Percentiles rank a stretch among this genome's conserved stretches.
Evolutionary conservation across 1,140 invertebrate species (phyloP).

Genomic region (Prorops nasuta): DNA sequence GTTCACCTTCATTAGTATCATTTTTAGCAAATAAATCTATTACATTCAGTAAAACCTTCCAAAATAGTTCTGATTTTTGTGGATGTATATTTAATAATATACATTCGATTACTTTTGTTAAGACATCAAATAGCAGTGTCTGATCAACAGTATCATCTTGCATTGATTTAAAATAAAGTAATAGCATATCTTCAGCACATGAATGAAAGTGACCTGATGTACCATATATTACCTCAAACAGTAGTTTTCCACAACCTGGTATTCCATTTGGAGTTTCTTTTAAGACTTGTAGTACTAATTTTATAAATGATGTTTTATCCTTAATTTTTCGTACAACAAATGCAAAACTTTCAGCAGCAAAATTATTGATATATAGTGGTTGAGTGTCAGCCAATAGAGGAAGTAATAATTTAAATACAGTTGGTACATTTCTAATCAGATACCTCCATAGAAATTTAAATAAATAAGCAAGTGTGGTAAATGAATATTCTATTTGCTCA

Average conservation of each 20-base stretch:
- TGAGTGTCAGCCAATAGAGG: conserved; percentile 70
- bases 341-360: conserved; percentile 92
- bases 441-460: conserved; percentile 86
- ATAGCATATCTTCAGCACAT: conserved; percentile 66
- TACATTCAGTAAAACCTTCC: conserved; percentile 50
- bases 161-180: conserved; percentile 63
- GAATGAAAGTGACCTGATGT: conserved; percentile 80
- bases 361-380: conserved; percentile 82
- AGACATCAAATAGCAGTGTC: conserved; percentile 62
- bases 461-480: conserved; percentile 81
- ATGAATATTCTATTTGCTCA: conserved; percentile 79
- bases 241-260: conserved; percentile 74
- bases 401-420: conserved; percentile 71
- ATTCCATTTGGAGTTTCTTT: conserved; percentile 65
- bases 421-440: conserved; percentile 75
- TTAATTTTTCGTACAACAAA: conserved; percentile 86
- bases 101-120: conserved; percentile 62
- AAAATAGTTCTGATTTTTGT: conserved; percentile 63
- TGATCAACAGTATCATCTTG: conserved; percentile 56
- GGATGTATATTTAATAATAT: conserved; percentile 60
- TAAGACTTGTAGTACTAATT: conserved; percentile 68
- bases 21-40: conserved; percentile 32
- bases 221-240: conserved; percentile 84
- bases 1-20: conserved; percentile 1
- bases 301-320: conserved; percentile 74